A percentile compares a stretch with the other conserved stretches of the same genome.
Evolutionary conservation across 2,888 invertebrate genomes (phyloP).

Genomic region (Leptothorax acervorum): DNA sequence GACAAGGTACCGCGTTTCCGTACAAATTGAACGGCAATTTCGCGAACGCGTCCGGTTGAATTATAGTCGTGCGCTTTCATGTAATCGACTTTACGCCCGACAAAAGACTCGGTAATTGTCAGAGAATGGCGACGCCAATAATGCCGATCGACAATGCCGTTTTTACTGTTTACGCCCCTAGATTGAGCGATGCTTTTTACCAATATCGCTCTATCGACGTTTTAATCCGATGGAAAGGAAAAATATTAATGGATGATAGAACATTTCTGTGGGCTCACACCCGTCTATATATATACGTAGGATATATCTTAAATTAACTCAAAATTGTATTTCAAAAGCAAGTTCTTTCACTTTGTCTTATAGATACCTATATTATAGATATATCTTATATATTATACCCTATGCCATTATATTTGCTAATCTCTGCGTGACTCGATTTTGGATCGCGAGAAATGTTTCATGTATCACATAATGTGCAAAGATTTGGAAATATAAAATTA

Average conservation of each 20-base stretch:
- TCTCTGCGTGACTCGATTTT: too few relatives aligned
- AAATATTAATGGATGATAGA: constrained; percentile 17
- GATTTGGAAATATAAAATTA: too few relatives aligned
- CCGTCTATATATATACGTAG: not conserved
- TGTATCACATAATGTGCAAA: too few relatives aligned
- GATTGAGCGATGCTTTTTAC: constrained; percentile 29
- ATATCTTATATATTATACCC: too few relatives aligned
- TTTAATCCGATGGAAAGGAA: not conserved
- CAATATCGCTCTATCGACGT: constrained; percentile 17
- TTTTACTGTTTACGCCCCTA: constrained; percentile 50
- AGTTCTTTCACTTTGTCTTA: too few relatives aligned
- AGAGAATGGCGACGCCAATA: constrained; percentile 57
- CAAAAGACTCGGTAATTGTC: constrained; percentile 70
- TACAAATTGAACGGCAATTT: constrained; percentile 75
- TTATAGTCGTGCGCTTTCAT: constrained; percentile 65
- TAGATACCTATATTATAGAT: too few relatives aligned
- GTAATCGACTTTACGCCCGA: constrained; percentile 71
- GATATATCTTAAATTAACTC: not conserved
- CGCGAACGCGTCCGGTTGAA: constrained; percentile 63
- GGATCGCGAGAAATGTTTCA: too few relatives aligned
- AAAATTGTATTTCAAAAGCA: not conserved
- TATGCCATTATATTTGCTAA: too few relatives aligned
- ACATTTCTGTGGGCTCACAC: not conserved
- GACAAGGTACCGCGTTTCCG: constrained; percentile 61
- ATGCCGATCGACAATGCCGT: constrained; percentile 58